A percentile compares a stretch with the other conserved stretches of the same genome.
These are phyloP conservation scores for Leptinotarsa juncta DNA, from an alignment of 2,888 invertebrate genomes.

Conservation along the genomic window DNA sequence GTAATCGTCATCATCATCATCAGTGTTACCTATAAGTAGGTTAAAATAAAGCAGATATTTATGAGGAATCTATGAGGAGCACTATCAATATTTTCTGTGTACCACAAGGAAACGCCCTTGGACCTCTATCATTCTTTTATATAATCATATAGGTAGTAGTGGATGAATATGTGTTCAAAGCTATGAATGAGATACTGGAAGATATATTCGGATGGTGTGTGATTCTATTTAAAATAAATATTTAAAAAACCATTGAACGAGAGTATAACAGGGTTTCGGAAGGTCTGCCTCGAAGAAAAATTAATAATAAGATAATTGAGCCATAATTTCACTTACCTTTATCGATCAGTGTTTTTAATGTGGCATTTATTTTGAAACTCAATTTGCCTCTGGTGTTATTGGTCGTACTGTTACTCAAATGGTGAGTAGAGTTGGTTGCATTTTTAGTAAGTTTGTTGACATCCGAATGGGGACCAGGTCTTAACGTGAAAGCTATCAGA, in stretches of 20 bases:
- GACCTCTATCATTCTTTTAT: no score
- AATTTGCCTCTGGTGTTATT: conserved; percentile 27
- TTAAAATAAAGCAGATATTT: background rate
- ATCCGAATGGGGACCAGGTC: conserved; percentile 81
- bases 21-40: conserved; percentile 2
- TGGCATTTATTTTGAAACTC: background rate
- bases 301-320: background rate
- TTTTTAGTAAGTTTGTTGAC: conserved; percentile 47
- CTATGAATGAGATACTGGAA: no score
- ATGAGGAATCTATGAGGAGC: no score
- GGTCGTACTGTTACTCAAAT: conserved; percentile 41
- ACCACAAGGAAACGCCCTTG: no score
- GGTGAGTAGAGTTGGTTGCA: conserved; percentile 28
- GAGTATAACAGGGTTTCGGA: no score
- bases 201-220: no score
- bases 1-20: conserved; percentile 65
- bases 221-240: no score
- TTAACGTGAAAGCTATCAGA: conserved; percentile 85
- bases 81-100: no score
- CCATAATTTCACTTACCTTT: conserved; percentile 31
- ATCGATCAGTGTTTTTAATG: conserved; percentile 17
- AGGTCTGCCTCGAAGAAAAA: no score
- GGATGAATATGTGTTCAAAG: no score
- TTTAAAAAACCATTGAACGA: no score
- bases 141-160: no score